These are phyloP conservation scores for Nymphalis io DNA, from an alignment of 1,140 invertebrate genomes.

Conservation along the genomic window DNA sequence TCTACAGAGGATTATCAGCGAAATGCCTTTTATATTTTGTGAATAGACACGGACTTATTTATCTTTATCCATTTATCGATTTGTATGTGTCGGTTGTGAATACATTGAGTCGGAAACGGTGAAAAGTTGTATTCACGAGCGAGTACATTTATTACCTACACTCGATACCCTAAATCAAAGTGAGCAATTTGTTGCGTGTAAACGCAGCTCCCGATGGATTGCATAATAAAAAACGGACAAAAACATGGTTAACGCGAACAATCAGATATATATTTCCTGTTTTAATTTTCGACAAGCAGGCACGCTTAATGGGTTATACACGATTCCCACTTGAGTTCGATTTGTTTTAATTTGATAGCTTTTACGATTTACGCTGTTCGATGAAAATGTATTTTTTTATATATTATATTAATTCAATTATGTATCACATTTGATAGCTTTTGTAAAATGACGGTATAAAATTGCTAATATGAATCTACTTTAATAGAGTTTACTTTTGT, in stretches of 20 bases:
- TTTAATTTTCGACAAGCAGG: constrained; percentile 76
- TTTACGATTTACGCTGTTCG: constrained; percentile 39
- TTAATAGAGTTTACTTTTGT: too few relatives aligned
- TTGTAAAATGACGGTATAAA: too few relatives aligned
- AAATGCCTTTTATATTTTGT: constrained; percentile 21
- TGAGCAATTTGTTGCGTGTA: constrained; percentile 67
- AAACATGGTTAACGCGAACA: constrained; percentile 62
- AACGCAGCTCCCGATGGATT: constrained; percentile 64
- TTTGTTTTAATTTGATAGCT: constrained; percentile 69
- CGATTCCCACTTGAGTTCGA: constrained; percentile 74
- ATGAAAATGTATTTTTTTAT: not conserved
- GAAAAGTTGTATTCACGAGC: constrained; percentile 36
- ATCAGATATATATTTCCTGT: constrained; percentile 70
- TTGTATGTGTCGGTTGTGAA: constrained; percentile 23
- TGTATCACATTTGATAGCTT: too few relatives aligned
- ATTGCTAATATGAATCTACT: too few relatives aligned
- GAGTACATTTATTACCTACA: constrained; percentile 41
- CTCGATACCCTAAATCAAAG: constrained; percentile 55
- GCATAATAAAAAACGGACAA: constrained; percentile 65
- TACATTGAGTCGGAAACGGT: constrained; percentile 28
- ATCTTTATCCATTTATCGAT: constrained; percentile 18
- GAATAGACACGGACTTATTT: constrained; percentile 17
- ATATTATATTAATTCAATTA: not conserved
- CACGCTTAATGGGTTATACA: constrained; percentile 70
- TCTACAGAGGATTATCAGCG: constrained; percentile 32